phyloP scores from a whole-genome alignment of 2,113 vertebrate species.

The Alethe diademata region DNA sequence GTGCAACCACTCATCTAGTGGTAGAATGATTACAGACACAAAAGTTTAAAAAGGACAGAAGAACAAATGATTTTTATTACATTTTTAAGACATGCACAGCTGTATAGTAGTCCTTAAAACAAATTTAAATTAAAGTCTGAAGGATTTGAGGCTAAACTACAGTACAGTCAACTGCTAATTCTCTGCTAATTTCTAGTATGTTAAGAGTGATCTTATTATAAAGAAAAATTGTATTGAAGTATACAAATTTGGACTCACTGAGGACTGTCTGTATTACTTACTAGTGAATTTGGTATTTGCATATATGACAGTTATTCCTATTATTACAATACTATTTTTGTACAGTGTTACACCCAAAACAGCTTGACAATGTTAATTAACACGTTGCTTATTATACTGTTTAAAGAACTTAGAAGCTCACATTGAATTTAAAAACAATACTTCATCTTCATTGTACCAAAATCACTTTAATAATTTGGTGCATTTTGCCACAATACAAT shows the following conservation, averaged over 20 bases:
- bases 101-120: neutral
- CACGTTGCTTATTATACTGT: neutral
- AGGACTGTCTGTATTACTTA: neutral
- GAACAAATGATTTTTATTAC: neutral
- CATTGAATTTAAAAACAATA: constrained; percentile 3
- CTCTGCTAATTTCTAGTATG: neutral
- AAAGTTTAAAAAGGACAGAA: constrained; percentile 1
- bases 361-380: constrained; percentile 34
- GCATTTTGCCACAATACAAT: constrained; percentile 41
- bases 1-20: neutral
- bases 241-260: neutral
- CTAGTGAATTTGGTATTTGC: neutral
- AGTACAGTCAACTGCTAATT: neutral
- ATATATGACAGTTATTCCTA: neutral
- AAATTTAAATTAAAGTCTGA: neutral
- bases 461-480: constrained; percentile 46
- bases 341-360: neutral
- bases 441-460: constrained; percentile 11
- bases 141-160: neutral
- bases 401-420: constrained; percentile 13
- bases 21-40: neutral
- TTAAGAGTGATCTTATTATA: neutral
- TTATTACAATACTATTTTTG: neutral
- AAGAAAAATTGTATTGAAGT: neutral
- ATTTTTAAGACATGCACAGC: neutral